These are phyloP conservation scores for Babylonia areolata DNA, from an alignment of 1,140 invertebrate species.

Conservation along the genomic window DNA sequence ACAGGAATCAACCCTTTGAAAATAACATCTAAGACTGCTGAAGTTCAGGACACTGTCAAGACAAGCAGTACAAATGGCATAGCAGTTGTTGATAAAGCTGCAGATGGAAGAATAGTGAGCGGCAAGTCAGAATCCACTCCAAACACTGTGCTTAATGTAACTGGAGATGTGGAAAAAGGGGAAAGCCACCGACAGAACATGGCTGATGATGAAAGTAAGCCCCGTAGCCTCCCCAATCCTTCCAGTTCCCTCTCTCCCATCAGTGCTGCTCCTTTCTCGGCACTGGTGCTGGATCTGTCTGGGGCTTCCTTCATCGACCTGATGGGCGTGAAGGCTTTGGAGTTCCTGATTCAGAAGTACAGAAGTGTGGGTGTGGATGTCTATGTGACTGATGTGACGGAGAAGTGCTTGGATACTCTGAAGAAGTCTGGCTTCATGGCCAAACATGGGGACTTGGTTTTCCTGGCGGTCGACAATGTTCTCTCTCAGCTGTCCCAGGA, in stretches of 20 bases:
- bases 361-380: conserved; percentile 12
- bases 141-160: background rate
- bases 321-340: conserved; percentile 52
- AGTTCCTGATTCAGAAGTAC: conserved; percentile 42
- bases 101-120: background rate
- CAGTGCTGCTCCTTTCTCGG: background rate
- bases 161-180: background rate
- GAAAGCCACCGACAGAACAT: background rate
- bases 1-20: conserved; percentile 45
- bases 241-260: background rate
- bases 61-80: too few relatives aligned
- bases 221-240: background rate
- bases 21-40: too few relatives aligned
- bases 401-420: conserved; percentile 41
- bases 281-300: conserved; percentile 44
- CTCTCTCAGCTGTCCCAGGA: background rate
- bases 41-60: too few relatives aligned
- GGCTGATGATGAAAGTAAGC: background rate
- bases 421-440: conserved; percentile 39
- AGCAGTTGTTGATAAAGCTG: background rate
- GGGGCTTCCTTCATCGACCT: conserved; percentile 51
- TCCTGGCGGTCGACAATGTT: conserved; percentile 33
- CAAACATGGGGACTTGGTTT: conserved; percentile 32
- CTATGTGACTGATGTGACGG: conserved; percentile 19
- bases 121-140: background rate